These are phyloP conservation scores for Cassiopea andromeda DNA, from an alignment of 30 jellyfish, hydroid and myxozoan species.

Conservation along the genomic window DNA sequence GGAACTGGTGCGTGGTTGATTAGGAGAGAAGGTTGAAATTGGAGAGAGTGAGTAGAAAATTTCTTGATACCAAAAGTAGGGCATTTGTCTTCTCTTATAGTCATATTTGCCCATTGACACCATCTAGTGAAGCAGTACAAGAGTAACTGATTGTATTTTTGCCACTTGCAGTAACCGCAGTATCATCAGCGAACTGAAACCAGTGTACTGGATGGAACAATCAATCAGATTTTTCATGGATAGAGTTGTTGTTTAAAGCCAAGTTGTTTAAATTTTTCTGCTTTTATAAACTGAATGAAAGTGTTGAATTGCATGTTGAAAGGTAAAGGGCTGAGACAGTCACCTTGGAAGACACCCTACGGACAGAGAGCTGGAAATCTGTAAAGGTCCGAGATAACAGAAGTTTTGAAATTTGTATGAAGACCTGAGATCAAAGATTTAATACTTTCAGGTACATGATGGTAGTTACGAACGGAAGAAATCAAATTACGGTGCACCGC, in stretches of 20 bases:
- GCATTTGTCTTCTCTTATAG: background rate
- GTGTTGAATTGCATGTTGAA: background rate
- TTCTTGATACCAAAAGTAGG: background rate
- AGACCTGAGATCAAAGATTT: background rate
- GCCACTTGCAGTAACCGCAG: background rate
- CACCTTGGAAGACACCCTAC: background rate
- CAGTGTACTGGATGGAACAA: background rate
- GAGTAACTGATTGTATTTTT: background rate
- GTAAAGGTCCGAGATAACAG: background rate
- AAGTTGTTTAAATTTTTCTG: too few species aligned
- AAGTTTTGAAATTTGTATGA: background rate
- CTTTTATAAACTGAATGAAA: background rate
- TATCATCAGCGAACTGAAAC: background rate
- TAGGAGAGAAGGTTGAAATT: background rate
- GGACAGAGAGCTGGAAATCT: background rate
- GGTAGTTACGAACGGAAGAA: background rate
- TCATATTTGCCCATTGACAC: background rate
- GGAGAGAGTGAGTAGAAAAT: background rate
- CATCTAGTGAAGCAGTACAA: background rate
- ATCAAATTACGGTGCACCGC: background rate
- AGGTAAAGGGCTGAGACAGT: background rate
- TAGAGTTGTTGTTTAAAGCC: background rate
- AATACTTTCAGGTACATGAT: background rate
- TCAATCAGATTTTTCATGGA: background rate
- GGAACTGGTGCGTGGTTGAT: background rate